Conservation (phyloP, 1,140 invertebrate genomes). For the Dufourea novaeangliae region DNA sequence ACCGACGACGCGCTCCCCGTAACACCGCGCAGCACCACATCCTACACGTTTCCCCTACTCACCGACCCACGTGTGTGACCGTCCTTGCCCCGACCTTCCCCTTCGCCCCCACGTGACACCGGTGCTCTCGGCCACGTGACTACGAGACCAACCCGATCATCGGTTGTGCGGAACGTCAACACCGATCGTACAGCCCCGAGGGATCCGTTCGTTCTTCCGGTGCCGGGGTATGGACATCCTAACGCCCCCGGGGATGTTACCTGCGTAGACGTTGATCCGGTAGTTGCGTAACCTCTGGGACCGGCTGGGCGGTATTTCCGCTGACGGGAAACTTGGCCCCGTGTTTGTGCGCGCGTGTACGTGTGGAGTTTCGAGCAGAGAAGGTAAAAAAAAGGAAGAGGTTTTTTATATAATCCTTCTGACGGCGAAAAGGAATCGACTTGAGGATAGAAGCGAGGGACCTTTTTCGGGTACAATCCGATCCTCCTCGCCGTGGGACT, state of each 20-base stretch:
- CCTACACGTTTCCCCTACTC: background rate
- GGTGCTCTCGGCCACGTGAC: conserved; percentile 65
- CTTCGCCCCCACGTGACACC: conserved; percentile 65
- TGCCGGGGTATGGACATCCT: background rate
- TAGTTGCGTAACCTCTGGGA: conserved; percentile 28
- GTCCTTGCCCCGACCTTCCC: background rate
- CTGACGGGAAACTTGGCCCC: no score
- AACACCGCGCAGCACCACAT: background rate
- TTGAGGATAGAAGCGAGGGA: no score
- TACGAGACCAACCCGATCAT: conserved; percentile 27
- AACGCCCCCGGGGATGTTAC: conserved; percentile 19
- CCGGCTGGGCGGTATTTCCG: background rate
- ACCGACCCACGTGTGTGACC: background rate
- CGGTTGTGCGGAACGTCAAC: conserved; percentile 22
- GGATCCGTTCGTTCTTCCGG: conserved; percentile 1
- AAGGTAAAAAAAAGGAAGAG: background rate
- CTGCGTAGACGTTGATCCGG: conserved; percentile 10
- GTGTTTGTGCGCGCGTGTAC: no score
- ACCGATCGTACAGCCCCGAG: conserved; percentile 27
- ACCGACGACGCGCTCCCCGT: conserved; percentile 13
- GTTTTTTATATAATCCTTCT: no score
- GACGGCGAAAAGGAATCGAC: no score
- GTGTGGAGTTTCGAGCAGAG: background rate
- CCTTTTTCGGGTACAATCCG: no score
- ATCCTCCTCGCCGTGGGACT: no score